Evolutionary conservation across 2,113 vertebrate genomes (phyloP).

Genomic region (Capra hircus): DNA sequence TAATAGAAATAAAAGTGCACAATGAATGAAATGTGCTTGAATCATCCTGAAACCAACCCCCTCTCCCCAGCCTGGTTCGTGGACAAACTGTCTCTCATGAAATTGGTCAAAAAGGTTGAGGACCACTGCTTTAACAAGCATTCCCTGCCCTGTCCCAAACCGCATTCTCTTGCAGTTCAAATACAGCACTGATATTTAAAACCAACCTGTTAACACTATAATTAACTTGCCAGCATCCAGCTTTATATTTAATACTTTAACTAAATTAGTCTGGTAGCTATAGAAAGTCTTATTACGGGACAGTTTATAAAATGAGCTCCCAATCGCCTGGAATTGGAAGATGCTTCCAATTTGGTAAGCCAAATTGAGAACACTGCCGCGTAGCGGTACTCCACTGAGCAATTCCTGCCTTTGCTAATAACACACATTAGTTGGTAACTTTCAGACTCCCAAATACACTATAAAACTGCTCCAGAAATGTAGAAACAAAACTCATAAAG

Average conservation of each 20-base stretch:
- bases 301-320: background rate
- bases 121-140: background rate
- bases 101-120: background rate
- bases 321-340: background rate
- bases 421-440: background rate
- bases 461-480: background rate
- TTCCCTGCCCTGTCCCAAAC: background rate
- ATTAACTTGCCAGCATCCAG: background rate
- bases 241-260: slow-evolving; percentile 12
- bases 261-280: background rate
- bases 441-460: background rate
- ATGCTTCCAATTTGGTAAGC: background rate
- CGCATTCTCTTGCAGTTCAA: background rate
- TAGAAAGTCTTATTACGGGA: background rate
- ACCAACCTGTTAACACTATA: background rate
- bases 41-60: background rate
- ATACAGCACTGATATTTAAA: background rate
- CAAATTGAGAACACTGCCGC: background rate
- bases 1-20: background rate
- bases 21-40: background rate
- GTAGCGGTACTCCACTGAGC: background rate
- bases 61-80: background rate
- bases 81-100: background rate
- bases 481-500: background rate
- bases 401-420: background rate